Evolutionary conservation across 2,113 vertebrate species (phyloP), one percentile per base, ranked within the genome.

Genomic region (Maccullochella peelii): DNA sequence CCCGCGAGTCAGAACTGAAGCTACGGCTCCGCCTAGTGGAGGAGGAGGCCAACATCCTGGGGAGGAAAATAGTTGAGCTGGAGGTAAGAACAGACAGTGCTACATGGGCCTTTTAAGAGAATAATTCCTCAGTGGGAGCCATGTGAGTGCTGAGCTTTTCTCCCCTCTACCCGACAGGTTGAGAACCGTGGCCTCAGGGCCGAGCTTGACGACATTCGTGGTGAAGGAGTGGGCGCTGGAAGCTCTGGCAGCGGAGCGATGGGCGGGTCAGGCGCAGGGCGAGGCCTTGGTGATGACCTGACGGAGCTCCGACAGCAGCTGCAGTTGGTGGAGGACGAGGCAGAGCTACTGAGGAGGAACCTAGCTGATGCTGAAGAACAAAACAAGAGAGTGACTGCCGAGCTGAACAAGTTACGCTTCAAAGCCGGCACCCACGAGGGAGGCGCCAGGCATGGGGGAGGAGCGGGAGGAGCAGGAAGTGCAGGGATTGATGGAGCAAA

Each of bases 31-130:
- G 98, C 30, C 92, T 99, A 75, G 98, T 99, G 86, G 98, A 99
- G 88, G 98, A 99, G 80, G 98, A 99, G 93, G 98, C 98, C 86
- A 99, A 99, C 93, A 99, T 99, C 89, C 95, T 99, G 3, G 98
- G 98, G 78, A 95, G 98, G 79, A 99, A 99, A 91, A 99, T 99
- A 67, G 97, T 99, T 0, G 98, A 99, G 81, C 86, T 99, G 54
- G 98, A 99, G 93, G 97, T 94, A 79, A 89, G 86, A 49, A 21
- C 9, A 33, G 1, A 33, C 16, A 3, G 40, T 11, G 18, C 33
- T 27, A 3, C 6, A 6, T 23, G 1, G 8, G 2, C 30, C 38
- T 2, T 52, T 25, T 3, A 7, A 70, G 4, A 33, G 12, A 15
- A 9, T 27, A 5, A 38, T 9, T 12, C 5, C 8, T 47, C 14